A percentile compares a stretch with the other conserved stretches of the same genome.
Conservation (phyloP, 2,113 vertebrate species). For the Rhabdornis inornatus region DNA sequence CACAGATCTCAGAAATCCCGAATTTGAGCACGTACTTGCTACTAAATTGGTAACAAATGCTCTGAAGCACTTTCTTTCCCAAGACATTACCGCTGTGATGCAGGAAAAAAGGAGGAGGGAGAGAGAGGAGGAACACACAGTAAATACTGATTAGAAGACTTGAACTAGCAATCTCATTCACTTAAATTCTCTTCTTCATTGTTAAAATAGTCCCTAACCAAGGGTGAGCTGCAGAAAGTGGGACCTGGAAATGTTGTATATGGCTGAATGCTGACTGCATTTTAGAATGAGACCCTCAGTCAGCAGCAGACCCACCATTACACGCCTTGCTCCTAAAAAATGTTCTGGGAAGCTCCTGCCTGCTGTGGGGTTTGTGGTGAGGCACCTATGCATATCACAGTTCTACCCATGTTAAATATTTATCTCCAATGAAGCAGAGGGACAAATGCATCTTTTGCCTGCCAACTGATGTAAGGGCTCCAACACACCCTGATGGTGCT, state of each 20-base stretch:
- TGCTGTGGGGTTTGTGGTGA: accelerated
- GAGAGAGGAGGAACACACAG: background rate
- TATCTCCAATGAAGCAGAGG: background rate
- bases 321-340: background rate
- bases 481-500: background rate
- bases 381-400: background rate
- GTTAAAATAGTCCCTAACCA: background rate
- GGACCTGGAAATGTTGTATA: background rate
- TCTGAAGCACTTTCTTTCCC: constrained; percentile 43
- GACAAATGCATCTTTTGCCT: background rate
- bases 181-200: background rate
- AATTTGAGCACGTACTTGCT: constrained; percentile 57
- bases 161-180: background rate
- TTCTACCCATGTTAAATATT: background rate
- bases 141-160: constrained; percentile 4
- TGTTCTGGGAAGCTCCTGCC: background rate
- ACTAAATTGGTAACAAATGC: constrained; percentile 71
- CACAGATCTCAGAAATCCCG: constrained; percentile 32
- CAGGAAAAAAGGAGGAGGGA: background rate
- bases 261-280: background rate
- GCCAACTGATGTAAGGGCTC: background rate
- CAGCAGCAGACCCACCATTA: background rate
- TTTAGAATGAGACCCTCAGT: background rate
- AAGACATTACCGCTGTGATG: constrained; percentile 14
- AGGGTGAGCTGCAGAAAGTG: background rate